phyloP scores from a whole-genome alignment of 2,113 vertebrate genomes.

The Silurus asotus region DNA sequence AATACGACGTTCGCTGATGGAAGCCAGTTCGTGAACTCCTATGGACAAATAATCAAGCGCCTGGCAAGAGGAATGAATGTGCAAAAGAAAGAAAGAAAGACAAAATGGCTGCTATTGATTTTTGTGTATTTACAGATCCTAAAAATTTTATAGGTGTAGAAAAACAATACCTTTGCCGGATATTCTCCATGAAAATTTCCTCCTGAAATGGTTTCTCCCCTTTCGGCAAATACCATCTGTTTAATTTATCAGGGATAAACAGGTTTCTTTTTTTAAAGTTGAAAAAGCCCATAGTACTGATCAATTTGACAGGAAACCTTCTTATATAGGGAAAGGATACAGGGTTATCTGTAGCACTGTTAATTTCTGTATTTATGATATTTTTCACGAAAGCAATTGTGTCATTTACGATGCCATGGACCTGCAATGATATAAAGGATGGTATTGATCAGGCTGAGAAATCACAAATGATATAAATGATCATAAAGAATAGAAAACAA shows the following conservation, averaged over 20 bases:
- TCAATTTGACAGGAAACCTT: not conserved
- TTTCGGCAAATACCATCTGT: constrained; percentile 96
- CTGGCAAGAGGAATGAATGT: constrained; percentile 61
- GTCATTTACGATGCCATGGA: constrained; percentile 92
- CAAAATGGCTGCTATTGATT: not conserved
- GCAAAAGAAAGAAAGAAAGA: not conserved
- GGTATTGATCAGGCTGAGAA: not conserved
- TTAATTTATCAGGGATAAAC: constrained; percentile 62
- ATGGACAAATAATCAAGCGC: constrained; percentile 87
- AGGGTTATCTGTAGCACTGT: constrained; percentile 97
- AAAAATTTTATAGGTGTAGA: not conserved
- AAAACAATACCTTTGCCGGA: constrained; percentile 75
- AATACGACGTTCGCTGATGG: constrained; percentile 93
- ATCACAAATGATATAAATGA: not conserved
- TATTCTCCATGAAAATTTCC: constrained; percentile 99
- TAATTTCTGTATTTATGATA: constrained; percentile 94
- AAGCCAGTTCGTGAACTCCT: constrained; percentile 91
- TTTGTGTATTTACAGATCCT: not conserved
- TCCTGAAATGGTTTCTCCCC: constrained; percentile 95
- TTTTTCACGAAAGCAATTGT: constrained; percentile 92
- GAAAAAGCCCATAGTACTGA: not conserved
- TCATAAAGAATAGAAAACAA: not conserved
- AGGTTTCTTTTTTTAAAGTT: constrained; percentile 37
- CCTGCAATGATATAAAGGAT: constrained; percentile 67
- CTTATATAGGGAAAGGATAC: constrained; percentile 80